Base-by-base conservation (phyloP, 2,113 vertebrate genomes). In the Tonatia bakeri region DNA sequence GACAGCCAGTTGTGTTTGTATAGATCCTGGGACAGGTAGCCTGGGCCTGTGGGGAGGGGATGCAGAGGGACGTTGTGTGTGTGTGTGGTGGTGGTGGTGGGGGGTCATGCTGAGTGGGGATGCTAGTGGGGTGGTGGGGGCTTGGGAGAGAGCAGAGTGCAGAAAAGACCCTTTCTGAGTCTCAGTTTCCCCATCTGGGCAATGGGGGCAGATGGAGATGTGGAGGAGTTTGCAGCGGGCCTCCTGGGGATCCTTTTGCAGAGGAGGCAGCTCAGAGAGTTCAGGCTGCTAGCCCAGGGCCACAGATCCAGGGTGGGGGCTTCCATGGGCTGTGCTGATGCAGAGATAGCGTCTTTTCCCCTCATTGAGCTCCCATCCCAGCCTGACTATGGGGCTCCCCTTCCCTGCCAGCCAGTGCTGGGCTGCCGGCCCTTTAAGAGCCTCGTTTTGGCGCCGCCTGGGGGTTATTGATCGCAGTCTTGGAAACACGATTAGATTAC, bases 401-500 rank as follows among this genome's bases (percentile, higher is more conserved):
- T 43, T 17, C 22, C 59, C 43, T 36, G 13, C n/a, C 6, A 12
- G 69, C 75, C 1, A 1, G 26, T 36, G 38, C 11, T 11, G 54
- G 43, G 54, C 85, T 65, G 56, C 97, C 96, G 97, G 89, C 98
- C 97, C 98, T 99, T 98, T 99, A 99, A 98, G 98, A 98, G 97
- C 96, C 98, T 97, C 84, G 77, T 97, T 98, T 97, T 91, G 95
- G 98, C 92, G 93, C 96, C 94, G 98, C 98, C 97, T 97, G 94
- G 97, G 97, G 97, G 97, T 98, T 98, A 99, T 98, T 97, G 98
- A 99, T 98, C 67, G 96, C 96, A 97, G 98, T 98, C 98, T 98
- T 98, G 98, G 98, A 98, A 99, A 98, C 98, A 84, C 98, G 98
- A 98, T 99, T 98, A 98, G 98, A 98, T 98, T 98, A 98, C 98